Evolutionary conservation across 2,888 invertebrate species (phyloP), one percentile per base, ranked within the genome.

Genomic region (Dinocampus coccinellae): DNA sequence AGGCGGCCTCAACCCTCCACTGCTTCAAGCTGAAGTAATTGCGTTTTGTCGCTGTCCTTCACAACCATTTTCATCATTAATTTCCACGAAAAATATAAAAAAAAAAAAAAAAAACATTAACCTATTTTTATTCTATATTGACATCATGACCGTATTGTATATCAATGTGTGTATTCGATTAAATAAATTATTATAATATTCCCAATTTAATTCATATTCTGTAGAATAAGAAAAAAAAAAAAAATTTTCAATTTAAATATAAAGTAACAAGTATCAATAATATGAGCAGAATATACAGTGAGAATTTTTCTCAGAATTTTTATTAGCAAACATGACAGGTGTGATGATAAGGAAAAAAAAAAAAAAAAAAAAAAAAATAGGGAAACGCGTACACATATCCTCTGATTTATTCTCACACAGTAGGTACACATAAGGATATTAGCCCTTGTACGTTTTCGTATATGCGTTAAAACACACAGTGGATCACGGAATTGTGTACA

Each of bases 1-100:
- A n/a, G 66, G 57, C 57, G 39, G 36, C 57, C 39, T 55, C 26
- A 36, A 66, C 66, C 24, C 24, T 57, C n/a, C 55, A 66, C 36
- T n/a, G 57, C 66, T 20, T 13, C 39, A 66, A 57, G 47, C 16
- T 47, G 47, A 26, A 65, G 65, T 74, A 75, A 76, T 74, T 70
- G 75, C 61, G 64, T 75, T 76, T 34, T 63, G 42, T 39, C 42
- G 20, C 62, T 33, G 47, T 57, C 62, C 71, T 55, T 63, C 69
- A 34, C 60, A 47, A n/a, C 39, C 20, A 53, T 34, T 62, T 20
- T 62, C 57, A 55, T 16, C 62, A 61, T 60, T 47, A 65, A 42
- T 55, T 65, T 62, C n/a, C 61, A 57, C 57, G 29, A 33, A 36
- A 57, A 66, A 33, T n/a, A n/a, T n/a, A n/a, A n/a, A n/a, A n/a